phyloP scores from a whole-genome alignment of 1,140 invertebrate genomes.

The Zaprionus gabonicus region DNA sequence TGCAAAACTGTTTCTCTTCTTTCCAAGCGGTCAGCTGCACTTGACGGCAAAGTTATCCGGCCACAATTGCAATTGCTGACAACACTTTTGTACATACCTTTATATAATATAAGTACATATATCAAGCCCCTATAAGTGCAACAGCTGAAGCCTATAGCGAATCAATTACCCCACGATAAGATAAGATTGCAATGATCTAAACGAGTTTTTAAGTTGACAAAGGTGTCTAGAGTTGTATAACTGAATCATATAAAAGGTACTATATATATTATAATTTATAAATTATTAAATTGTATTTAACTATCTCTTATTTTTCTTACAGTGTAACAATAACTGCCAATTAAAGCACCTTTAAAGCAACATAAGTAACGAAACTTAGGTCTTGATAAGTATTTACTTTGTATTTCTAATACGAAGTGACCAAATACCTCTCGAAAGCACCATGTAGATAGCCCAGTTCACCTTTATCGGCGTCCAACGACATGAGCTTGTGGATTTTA shows the following conservation, averaged over 20 bases:
- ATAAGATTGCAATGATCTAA: constrained; percentile 30
- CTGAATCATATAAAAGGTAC: neutral
- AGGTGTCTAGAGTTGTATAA: neutral
- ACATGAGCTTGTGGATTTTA: constrained; percentile 35
- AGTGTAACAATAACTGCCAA: neutral
- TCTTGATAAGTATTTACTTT: neutral
- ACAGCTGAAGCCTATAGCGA: constrained; percentile 40
- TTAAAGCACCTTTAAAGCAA: neutral
- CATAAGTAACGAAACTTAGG: neutral
- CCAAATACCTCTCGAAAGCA: constrained; percentile 11
- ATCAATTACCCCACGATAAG: constrained; percentile 48
- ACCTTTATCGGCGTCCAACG: constrained; percentile 48
- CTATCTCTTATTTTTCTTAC: neutral
- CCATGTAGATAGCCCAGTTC: constrained; percentile 27
- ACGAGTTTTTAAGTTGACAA: neutral
- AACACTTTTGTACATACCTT: constrained; percentile 5
- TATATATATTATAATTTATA: neutral
- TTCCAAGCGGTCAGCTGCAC: constrained; percentile 71
- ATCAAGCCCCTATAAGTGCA: constrained; percentile 28
- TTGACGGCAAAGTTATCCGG: constrained; percentile 67
- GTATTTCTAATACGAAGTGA: constrained; percentile 18
- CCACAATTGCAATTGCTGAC: constrained; percentile 44
- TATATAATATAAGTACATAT: neutral
- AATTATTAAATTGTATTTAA: neutral
- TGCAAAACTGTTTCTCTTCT: constrained; percentile 44